Base-by-base conservation (phyloP, 2,888 invertebrate genomes). In the Lepidochitona cinerea region DNA sequence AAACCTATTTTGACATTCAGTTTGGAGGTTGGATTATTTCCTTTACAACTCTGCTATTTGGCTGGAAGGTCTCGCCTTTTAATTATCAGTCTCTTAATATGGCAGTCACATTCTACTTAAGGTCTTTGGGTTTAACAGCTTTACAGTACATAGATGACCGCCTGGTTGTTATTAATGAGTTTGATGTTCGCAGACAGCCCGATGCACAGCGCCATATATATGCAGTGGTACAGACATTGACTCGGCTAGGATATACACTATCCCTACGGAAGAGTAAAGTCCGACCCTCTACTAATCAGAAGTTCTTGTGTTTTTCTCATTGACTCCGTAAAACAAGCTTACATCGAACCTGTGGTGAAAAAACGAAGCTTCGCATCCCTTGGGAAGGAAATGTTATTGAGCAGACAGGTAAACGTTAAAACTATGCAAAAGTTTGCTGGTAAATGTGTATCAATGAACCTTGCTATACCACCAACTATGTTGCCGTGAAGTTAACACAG, bases 41-140 rank as follows among this genome's bases (percentile, higher is more conserved):
- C 1, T 78, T 29, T 65, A 87, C 84, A 78, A 81, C 29, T 74
- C 82, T 68, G 79, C 85, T 37, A 33, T 79, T 76, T 54, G 74
- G 76, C 0, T 76, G 69, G 71, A 76, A 76, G 53, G 68, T 68
- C 0, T 68, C 74, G 0, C 29, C 76, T n/a, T 76, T 52, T 37
- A 64, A 74, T 14, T 72, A 76, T 26, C 76, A 74, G 41, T 37
- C 52, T 3, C 49, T 67, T 5, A 70, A 72, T 18, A 72, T 74
- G 71, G 32, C 35, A 9, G 68, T 32, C 9, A 72, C 74, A 1
- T 9, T 29, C 7, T 68, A 72, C 41, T 59, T 68, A 18, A 49
- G 76, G 26, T 35, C 32, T 6, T 18, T 74, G 0, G 70, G 70
- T n/a, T n/a, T 74, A 14, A 36, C 37, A 7, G 67, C 29, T 12